Conservation (phyloP, 2,888 invertebrate genomes). For the Seira sanloemensis region DNA sequence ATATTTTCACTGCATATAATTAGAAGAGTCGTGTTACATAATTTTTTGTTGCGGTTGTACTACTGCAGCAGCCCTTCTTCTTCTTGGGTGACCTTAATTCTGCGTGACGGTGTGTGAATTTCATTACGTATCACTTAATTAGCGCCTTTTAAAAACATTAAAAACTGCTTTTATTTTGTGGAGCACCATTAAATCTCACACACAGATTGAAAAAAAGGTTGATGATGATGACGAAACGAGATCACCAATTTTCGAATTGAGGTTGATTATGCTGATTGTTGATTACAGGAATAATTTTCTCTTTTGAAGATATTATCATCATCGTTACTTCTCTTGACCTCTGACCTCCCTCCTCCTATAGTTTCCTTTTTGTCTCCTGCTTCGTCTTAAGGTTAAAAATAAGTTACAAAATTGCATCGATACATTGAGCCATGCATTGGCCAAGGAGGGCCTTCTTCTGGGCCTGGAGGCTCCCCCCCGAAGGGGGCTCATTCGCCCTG, state of each 20-base stretch:
- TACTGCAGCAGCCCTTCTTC: not conserved
- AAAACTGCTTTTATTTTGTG: too few relatives aligned
- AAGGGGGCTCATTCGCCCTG: slow-evolving; percentile 24
- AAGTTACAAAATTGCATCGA: slow-evolving; percentile 51
- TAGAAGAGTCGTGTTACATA: not conserved
- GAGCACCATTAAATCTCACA: too few relatives aligned
- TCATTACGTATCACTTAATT: not conserved
- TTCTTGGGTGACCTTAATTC: not conserved
- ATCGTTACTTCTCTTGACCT: not conserved
- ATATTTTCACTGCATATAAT: not conserved
- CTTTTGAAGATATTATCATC: not conserved
- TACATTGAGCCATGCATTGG: slow-evolving; percentile 60
- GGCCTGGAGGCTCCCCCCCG: not conserved
- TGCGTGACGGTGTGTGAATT: not conserved
- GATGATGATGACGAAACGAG: slow-evolving; percentile 18
- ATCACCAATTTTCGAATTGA: slow-evolving; percentile 16
- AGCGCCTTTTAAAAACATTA: too few relatives aligned
- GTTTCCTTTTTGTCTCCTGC: too few relatives aligned
- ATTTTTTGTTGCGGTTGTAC: not conserved
- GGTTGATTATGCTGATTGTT: too few relatives aligned
- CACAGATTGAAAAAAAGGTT: too few relatives aligned
- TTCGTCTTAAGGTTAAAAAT: not conserved
- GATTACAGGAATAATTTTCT: not conserved
- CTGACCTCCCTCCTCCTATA: too few relatives aligned
- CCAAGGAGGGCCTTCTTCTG: slow-evolving; percentile 48